phyloP scores from a whole-genome alignment of 1,140 invertebrate genomes.

The roundworm (Caenorhabditis elegans) region DNA sequence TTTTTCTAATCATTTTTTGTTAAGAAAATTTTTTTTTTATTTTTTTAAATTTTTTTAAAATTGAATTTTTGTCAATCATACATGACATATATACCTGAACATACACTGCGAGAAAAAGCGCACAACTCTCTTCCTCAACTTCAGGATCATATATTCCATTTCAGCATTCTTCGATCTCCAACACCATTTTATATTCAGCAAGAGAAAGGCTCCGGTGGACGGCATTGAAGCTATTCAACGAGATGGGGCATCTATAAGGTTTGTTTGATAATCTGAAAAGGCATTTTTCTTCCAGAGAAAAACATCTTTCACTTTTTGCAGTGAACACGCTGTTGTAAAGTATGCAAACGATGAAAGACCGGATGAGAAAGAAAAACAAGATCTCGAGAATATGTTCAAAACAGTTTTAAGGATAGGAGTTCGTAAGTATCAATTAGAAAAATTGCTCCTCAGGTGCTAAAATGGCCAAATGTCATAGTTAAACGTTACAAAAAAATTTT shows the following conservation, averaged over 20 bases:
- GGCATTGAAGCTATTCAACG: conserved; percentile 27
- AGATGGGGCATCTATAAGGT: conserved; percentile 10
- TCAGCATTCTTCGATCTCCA: conserved; percentile 29
- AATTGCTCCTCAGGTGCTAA: too few relatives aligned
- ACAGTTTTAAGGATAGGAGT: conserved; percentile 16
- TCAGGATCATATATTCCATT: background rate
- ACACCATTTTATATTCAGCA: conserved; percentile 27
- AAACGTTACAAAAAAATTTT: too few relatives aligned
- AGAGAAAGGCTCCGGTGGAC: background rate
- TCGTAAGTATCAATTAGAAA: background rate
- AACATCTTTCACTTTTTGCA: background rate
- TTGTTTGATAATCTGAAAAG: background rate
- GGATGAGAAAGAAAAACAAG: conserved; percentile 9
- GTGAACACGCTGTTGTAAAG: conserved; percentile 4
- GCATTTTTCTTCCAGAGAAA: background rate
- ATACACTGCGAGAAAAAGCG: background rate
- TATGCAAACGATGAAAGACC: background rate
- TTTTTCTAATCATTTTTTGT: too few relatives aligned
- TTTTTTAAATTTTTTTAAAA: too few relatives aligned
- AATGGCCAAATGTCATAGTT: too few relatives aligned
- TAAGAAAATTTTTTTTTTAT: too few relatives aligned
- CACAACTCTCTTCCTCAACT: background rate
- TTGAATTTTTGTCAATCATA: too few relatives aligned
- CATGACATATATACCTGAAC: background rate
- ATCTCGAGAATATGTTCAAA: conserved; percentile 30